These are phyloP conservation scores for Noctua fimbriata DNA, from an alignment of 2,888 invertebrate species.

Conservation along the genomic window DNA sequence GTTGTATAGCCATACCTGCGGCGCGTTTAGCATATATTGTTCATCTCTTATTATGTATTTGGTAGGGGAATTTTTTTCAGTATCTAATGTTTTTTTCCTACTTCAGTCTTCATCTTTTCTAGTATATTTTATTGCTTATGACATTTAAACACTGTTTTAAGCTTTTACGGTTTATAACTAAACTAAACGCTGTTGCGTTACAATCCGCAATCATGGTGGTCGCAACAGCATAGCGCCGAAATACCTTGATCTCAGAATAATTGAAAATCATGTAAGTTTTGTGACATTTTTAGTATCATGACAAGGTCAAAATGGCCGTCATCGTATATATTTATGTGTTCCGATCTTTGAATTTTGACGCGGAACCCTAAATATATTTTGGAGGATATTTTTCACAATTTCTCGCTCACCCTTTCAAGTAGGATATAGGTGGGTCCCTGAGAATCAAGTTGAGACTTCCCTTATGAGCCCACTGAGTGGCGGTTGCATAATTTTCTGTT, in stretches of 20 bases:
- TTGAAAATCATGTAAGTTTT: no score
- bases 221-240: no score
- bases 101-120: neutral
- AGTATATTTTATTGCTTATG: neutral
- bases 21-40: neutral
- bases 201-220: no score
- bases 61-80: neutral
- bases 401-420: conserved; percentile 40
- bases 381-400: conserved; percentile 18
- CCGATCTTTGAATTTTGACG: neutral
- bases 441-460: conserved; percentile 58
- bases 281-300: no score
- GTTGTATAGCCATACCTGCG: neutral
- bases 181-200: no score
- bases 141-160: neutral
- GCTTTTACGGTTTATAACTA: no score
- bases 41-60: neutral
- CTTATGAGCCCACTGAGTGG: conserved; percentile 35
- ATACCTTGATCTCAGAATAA: no score
- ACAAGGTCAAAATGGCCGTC: no score
- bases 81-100: neutral
- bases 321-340: neutral
- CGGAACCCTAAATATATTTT: conserved; percentile 1
- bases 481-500: conserved; percentile 41
- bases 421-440: conserved; percentile 20